These are phyloP conservation scores for Siniperca undulata DNA, from an alignment of 2,797 vertebrate species.

Conservation along the genomic window DNA sequence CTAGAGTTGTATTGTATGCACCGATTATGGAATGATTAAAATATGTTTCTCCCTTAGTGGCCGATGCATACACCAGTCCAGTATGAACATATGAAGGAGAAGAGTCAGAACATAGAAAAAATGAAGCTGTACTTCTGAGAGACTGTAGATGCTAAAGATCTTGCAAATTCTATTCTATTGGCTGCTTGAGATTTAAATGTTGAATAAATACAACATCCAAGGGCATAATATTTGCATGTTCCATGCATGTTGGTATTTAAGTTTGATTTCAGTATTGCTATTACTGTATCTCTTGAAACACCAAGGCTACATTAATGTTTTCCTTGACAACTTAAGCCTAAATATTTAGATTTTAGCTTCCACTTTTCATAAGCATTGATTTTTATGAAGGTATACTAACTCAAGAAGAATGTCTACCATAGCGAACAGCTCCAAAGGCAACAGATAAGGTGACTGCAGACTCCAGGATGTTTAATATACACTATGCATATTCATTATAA, in stretches of 20 bases:
- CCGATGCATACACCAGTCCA: not conserved
- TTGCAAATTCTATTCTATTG: not conserved
- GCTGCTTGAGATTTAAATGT: not conserved
- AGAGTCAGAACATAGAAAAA: too few relatives aligned
- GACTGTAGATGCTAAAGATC: not conserved
- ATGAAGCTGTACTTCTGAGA: not conserved
- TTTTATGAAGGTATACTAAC: not conserved
- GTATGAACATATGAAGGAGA: not conserved
- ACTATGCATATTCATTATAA: not conserved
- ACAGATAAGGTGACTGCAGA: not conserved
- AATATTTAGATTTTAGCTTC: not conserved
- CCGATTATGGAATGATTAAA: not conserved
- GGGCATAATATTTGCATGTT: not conserved
- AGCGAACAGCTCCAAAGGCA: not conserved
- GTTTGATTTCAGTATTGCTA: not conserved
- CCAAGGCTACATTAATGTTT: not conserved
- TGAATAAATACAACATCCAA: not conserved
- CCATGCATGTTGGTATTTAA: not conserved
- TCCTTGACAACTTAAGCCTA: not conserved
- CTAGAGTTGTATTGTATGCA: not conserved
- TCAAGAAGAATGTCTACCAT: not conserved
- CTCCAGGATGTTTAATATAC: not conserved
- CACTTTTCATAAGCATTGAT: not conserved
- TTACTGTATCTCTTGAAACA: not conserved
- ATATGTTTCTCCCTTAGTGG: not conserved